These are phyloP conservation scores for Microdon myrmicae DNA, from an alignment of 2,888 invertebrate genomes.

Conservation along the genomic window DNA sequence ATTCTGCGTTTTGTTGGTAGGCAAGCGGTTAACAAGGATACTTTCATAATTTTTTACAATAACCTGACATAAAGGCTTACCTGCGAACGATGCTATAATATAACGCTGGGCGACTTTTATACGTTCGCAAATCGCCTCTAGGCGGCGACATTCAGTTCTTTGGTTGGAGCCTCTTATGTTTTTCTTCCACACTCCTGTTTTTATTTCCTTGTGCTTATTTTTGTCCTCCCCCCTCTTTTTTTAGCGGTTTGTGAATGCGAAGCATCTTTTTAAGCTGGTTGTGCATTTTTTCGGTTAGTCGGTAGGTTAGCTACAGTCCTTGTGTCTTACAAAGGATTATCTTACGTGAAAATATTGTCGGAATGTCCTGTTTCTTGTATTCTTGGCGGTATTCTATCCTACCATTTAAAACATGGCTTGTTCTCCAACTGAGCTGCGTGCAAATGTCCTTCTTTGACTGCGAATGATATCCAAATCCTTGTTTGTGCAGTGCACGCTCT, in stretches of 20 bases:
- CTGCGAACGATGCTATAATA: slow-evolving; percentile 50
- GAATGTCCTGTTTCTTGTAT: slow-evolving; percentile 32
- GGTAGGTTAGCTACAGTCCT: slow-evolving; percentile 39
- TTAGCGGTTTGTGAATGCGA: slow-evolving; percentile 43
- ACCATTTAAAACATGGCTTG: too few species aligned
- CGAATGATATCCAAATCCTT: slow-evolving; percentile 31
- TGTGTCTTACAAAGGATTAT: slow-evolving; percentile 50
- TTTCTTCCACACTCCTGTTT: slow-evolving; percentile 35
- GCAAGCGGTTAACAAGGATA: slow-evolving; percentile 51
- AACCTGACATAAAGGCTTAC: slow-evolving; percentile 52
- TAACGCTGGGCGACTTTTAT: slow-evolving; percentile 39
- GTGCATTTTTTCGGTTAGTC: slow-evolving; percentile 47
- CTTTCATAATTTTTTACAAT: slow-evolving; percentile 50
- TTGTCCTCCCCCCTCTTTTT: slow-evolving; percentile 10
- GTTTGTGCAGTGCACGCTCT: slow-evolving; percentile 38
- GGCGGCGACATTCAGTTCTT: slow-evolving; percentile 50
- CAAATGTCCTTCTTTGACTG: slow-evolving; percentile 29
- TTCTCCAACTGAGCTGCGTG: too few species aligned
- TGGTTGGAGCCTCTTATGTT: too few species aligned
- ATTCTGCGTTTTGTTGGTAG: slow-evolving; percentile 45
- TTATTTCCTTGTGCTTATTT: slow-evolving; percentile 7
- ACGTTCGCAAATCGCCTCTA: slow-evolving; percentile 50
- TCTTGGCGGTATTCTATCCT: too few species aligned
- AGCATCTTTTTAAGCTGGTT: slow-evolving; percentile 47
- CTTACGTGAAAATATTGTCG: slow-evolving; percentile 51